Conservation (phyloP, 2,113 vertebrate genomes). For the Turnix velox region DNA sequence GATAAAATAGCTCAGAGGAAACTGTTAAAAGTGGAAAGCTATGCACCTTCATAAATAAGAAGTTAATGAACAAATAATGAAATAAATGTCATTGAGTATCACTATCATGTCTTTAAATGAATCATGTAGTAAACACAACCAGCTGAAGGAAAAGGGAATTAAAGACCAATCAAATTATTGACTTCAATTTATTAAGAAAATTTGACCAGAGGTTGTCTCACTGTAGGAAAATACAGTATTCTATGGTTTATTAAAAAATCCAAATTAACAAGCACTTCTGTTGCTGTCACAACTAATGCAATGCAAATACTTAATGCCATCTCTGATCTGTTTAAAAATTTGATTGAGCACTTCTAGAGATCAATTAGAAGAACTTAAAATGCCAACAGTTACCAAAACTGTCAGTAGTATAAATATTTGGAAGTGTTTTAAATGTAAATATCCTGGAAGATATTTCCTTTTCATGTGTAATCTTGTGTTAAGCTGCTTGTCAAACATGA, state of each 20-base stretch:
- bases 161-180: neutral
- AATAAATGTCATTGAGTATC: neutral
- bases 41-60: neutral
- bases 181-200: neutral
- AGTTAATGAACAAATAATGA: neutral
- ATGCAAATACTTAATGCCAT: neutral
- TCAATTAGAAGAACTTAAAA: neutral
- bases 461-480: neutral
- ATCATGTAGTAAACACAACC: neutral
- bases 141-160: neutral
- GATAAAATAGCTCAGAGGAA: neutral
- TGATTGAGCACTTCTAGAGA: neutral
- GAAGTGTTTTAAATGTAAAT: neutral
- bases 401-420: neutral
- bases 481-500: neutral
- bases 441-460: neutral
- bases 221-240: neutral
- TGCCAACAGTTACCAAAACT: slow-evolving; percentile 11
- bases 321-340: neutral
- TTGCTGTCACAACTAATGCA: neutral
- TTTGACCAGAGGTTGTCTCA: neutral
- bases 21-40: neutral
- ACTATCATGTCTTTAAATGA: neutral
- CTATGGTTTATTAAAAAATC: neutral
- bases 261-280: neutral